Conservation (phyloP, 2,113 vertebrate genomes). For the Leptobrachium ailaonicum region DNA sequence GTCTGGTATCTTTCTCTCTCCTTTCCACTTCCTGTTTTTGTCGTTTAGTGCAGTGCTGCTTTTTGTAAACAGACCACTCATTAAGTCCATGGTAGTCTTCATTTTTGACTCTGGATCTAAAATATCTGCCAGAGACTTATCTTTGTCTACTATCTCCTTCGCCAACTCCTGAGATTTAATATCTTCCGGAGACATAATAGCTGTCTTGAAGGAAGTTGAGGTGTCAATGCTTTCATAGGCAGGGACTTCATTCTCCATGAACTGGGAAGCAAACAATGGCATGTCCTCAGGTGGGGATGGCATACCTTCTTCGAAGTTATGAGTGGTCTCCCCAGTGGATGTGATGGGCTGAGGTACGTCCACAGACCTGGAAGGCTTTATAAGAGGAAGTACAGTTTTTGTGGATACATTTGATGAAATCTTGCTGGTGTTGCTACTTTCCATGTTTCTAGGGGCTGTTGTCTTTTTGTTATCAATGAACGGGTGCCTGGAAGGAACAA, state of each 20-base stretch:
- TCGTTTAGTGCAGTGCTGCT: constrained; percentile 62
- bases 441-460: neutral
- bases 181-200: constrained; percentile 77
- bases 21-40: constrained; percentile 57
- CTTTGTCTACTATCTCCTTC: constrained; percentile 80
- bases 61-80: constrained; percentile 86
- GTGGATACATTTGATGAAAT: constrained; percentile 12
- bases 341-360: constrained; percentile 30
- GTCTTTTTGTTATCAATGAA: constrained; percentile 45
- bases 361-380: neutral
- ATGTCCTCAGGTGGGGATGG: constrained; percentile 16
- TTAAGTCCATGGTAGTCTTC: constrained; percentile 86
- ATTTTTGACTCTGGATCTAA: constrained; percentile 81
- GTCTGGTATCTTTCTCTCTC: constrained; percentile 55
- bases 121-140: constrained; percentile 82
- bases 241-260: constrained; percentile 16
- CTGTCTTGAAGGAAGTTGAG: constrained; percentile 34
- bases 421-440: constrained; percentile 23
- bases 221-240: neutral
- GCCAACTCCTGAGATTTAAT: constrained; percentile 78
- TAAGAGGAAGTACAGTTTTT: constrained; percentile 24
- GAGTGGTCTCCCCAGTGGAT: constrained; percentile 1
- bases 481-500: constrained; percentile 51
- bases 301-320: constrained; percentile 7
- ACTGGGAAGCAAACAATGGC: constrained; percentile 8